Evolutionary conservation across 2,888 invertebrate species (phyloP), one percentile per base, ranked within the genome.

Genomic region (Nymphalis c-album): DNA sequence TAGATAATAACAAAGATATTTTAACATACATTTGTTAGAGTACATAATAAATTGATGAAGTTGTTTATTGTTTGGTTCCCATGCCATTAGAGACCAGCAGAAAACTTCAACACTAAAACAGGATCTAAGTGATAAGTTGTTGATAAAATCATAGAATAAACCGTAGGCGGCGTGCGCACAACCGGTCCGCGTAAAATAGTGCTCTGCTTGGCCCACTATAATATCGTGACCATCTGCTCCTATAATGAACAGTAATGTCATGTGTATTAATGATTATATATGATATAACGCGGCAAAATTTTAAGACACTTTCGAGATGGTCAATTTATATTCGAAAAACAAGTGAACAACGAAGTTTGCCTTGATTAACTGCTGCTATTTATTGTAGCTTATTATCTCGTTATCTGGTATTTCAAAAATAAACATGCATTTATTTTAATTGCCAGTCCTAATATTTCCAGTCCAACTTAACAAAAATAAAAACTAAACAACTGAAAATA

Each of bases 61-160:
- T 63, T 65, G 64, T 70, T 69, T 61, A 71, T 70, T 72, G 70
- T 75, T 76, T 63, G 75, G 82, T 88, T 87, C 87, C 84, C 86
- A 87, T 84, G 85, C 81, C 84, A 83, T 81, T 79, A 81, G 79
- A 80, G 74, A 76, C 78, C 78, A 73, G 78, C 80, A 79, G 80
- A 81, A 84, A 78, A 83, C 83, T 83, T 79, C 83, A 84, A 81
- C 82, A 84, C 82, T 80, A 81, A 78, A 85, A 88, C 88, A 88
- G 88, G 86, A 87, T 88, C 84, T 85, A 87, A 85, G 88, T 89
- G 86, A 89, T 88, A 89, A 90, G 88, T 87, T 87, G 87, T 87
- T 82, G 80, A 83, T 83, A 82, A 85, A 81, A 84, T 81, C 82
- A 73, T 72, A 75, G 79, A 83, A 79, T 85, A 85, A 85, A 86